Percentiles rank a stretch among this genome's conserved stretches.
phyloP scores from a whole-genome alignment of 2,113 vertebrate genomes.

The Neoarius graeffei region DNA sequence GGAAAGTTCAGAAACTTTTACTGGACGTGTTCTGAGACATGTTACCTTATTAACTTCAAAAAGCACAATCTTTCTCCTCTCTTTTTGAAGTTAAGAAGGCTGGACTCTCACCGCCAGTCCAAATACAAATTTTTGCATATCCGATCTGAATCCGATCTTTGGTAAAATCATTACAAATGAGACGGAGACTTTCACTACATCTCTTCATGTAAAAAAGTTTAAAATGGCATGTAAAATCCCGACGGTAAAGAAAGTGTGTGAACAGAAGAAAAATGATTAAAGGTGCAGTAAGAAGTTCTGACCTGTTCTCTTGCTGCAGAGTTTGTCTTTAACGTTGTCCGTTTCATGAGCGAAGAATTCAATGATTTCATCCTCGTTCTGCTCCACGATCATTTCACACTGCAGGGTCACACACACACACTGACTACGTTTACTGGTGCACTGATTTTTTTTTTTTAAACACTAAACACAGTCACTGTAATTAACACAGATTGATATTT shows the following conservation, averaged over 20 bases:
- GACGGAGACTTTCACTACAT: not conserved
- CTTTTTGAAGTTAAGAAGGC: no score
- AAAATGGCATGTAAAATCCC: no score
- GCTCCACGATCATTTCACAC: conserved; percentile 94
- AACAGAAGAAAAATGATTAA: not conserved
- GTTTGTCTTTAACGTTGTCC: conserved; percentile 90
- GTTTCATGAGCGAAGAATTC: conserved; percentile 90
- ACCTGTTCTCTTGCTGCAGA: conserved; percentile 96
- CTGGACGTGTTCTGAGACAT: no score
- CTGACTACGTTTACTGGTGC: not conserved
- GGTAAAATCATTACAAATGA: no score
- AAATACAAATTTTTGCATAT: no score
- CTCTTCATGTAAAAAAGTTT: no score
- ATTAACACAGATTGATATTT: not conserved
- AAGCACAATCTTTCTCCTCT: no score
- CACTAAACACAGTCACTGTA: not conserved
- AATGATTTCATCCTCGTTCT: conserved; percentile 92
- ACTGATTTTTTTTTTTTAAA: not conserved
- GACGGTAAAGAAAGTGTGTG: not conserved
- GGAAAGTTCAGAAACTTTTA: no score
- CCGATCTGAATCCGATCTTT: no score
- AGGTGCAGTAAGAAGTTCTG: not conserved
- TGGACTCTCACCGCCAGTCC: no score
- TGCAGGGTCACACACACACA: conserved; percentile 56
- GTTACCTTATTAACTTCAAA: no score